phyloP scores from a whole-genome alignment of 1,140 invertebrate genomes.

The Penaeus chinensis region DNA sequence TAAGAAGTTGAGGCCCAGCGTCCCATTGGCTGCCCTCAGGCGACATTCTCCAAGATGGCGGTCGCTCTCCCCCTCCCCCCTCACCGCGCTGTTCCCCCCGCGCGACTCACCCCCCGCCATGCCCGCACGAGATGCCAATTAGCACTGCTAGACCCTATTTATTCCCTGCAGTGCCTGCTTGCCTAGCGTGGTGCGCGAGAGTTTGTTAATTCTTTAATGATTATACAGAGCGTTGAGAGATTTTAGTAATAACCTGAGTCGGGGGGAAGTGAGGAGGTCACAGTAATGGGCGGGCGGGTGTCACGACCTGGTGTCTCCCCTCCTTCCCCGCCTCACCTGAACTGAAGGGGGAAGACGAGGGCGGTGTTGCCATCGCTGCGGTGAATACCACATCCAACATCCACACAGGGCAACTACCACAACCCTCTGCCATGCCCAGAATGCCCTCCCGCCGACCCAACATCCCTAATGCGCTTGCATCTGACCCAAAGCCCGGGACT shows the following conservation, averaged over 20 bases:
- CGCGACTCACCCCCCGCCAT: too few species aligned
- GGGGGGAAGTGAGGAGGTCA: background rate
- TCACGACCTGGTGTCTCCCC: conserved; percentile 19
- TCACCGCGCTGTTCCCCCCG: background rate
- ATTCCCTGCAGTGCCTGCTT: too few species aligned
- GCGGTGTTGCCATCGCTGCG: conserved; percentile 18
- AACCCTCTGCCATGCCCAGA: background rate
- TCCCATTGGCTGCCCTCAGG: conserved; percentile 37
- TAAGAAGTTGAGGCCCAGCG: conserved; percentile 19
- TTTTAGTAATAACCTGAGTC: too few species aligned
- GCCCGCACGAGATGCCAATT: too few species aligned
- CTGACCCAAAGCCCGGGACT: too few species aligned
- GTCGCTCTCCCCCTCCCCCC: conserved; percentile 4
- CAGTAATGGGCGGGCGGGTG: background rate
- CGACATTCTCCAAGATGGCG: conserved; percentile 37
- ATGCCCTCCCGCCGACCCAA: too few species aligned
- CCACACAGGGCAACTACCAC: background rate
- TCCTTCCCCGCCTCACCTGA: conserved; percentile 27
- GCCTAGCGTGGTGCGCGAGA: too few species aligned
- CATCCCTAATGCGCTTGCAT: too few species aligned
- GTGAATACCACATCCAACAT: background rate
- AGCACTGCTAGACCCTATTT: too few species aligned
- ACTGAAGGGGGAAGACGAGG: conserved; percentile 27
- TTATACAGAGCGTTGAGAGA: too few species aligned
- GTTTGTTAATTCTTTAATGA: too few species aligned